Evolutionary conservation across 1,140 invertebrate genomes (phyloP), one percentile per base, ranked within the genome.

Genomic region (Cherax destructor): DNA sequence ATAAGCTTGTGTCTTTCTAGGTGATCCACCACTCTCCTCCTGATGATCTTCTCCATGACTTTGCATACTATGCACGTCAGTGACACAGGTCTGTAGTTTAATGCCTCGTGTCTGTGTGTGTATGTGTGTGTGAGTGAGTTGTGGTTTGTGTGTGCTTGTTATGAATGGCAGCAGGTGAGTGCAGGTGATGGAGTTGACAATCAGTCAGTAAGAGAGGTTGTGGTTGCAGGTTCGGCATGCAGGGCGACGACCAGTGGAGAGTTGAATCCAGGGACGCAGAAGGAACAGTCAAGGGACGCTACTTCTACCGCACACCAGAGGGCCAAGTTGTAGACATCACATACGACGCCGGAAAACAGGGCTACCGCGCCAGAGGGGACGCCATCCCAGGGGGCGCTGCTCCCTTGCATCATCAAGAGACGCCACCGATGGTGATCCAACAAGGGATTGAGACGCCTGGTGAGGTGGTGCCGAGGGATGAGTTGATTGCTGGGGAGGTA

Each of bases 191-290:
- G 52, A 56, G 13, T 13, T 10, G 9, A 9, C 6, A 56, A 56
- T 10, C 52, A 56, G 52, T 9, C 9, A 21, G 13, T 65, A 6
- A 65, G 13, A 18, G 61, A 21, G 18, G 0, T 18, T 18, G 21
- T 65, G 13, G 18, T 74, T 74, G 7, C 91, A 92, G 91, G 78
- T 92, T 88, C 59, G 91, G 91, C 21, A 84, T 88, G 85, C 91
- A 92, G 61, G 86, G 85, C 5, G 52, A 83, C 78, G 90, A 92
- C 76, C 92, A 93, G 76, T 88, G 86, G 86, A 69, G 90, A 2
- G 85, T 91, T 9, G 92, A 93, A 41, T 88, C 90, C 21, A 74
- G 92, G 1, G 83, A 87, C 49, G 4, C 90, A 16, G 77, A 92
- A 65, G 92, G 92, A 24, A 69, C 24, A 47, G 92, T 93, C n/a